These are phyloP conservation scores for Crotalus viridis DNA, from an alignment of 2,113 vertebrate genomes.

Conservation along the genomic window DNA sequence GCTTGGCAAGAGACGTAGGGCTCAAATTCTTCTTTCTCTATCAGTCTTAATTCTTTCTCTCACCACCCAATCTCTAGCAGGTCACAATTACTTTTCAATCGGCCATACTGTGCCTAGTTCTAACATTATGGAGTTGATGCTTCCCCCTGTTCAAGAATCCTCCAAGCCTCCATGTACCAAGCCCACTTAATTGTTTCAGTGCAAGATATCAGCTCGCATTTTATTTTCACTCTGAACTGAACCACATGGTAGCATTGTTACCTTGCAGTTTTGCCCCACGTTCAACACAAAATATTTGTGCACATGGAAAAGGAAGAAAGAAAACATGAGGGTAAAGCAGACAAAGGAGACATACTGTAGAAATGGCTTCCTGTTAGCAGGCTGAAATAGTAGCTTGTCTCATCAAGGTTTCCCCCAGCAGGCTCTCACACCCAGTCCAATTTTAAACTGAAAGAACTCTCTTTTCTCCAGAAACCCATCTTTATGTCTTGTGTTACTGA, in stretches of 20 bases:
- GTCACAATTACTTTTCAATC: neutral
- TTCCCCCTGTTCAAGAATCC: neutral
- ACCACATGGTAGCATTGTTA: neutral
- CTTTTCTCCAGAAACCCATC: neutral
- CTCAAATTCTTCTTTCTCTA: neutral
- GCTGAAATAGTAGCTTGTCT: neutral
- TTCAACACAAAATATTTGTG: neutral
- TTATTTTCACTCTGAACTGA: neutral
- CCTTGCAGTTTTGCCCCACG: neutral
- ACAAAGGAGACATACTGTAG: too few species aligned
- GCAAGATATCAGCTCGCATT: neutral
- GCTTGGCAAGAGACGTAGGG: neutral
- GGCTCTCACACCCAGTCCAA: neutral
- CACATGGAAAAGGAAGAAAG: neutral
- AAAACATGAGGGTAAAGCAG: neutral
- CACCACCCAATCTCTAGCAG: neutral
- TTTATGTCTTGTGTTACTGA: neutral
- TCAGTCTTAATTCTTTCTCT: neutral
- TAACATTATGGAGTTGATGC: neutral
- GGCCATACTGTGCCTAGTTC: neutral
- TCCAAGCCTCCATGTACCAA: neutral
- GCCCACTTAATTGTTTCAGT: neutral
- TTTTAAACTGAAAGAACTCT: neutral
- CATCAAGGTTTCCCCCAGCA: neutral
- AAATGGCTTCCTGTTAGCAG: neutral